Percentiles rank a stretch among this genome's conserved stretches.
Evolutionary conservation across 2,797 vertebrate species (phyloP).

Genomic region (Gymnopithys bicolor): DNA sequence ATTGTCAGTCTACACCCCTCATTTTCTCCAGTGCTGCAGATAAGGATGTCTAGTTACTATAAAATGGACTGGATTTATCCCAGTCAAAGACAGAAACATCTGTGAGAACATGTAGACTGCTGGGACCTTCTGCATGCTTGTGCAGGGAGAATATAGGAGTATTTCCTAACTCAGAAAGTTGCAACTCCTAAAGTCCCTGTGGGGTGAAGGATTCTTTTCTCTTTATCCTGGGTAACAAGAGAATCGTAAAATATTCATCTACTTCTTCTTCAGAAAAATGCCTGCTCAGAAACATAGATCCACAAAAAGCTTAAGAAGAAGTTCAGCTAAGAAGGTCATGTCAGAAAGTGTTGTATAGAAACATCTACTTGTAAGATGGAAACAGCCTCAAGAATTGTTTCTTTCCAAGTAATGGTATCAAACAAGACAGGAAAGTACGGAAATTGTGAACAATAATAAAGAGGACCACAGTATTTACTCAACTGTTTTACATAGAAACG

Average conservation of each 20-base stretch:
- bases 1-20: fast-evolving
- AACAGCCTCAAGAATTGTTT: neutral
- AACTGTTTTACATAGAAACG: neutral
- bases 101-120: neutral
- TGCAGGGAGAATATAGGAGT: neutral
- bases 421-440: neutral
- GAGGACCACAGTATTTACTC: neutral
- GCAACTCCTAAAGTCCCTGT: neutral
- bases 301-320: neutral
- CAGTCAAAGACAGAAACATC: neutral
- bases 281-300: neutral
- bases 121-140: neutral
- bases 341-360: neutral
- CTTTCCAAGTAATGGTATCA: neutral
- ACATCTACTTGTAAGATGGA: neutral
- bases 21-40: neutral
- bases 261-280: neutral
- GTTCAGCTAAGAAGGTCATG: neutral
- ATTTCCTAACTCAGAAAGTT: neutral
- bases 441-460: neutral
- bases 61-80: neutral
- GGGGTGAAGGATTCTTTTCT: neutral
- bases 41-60: neutral
- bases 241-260: neutral
- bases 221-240: neutral